Conservation (phyloP, 2,113 vertebrate species). For the Engystomops pustulosus region DNA sequence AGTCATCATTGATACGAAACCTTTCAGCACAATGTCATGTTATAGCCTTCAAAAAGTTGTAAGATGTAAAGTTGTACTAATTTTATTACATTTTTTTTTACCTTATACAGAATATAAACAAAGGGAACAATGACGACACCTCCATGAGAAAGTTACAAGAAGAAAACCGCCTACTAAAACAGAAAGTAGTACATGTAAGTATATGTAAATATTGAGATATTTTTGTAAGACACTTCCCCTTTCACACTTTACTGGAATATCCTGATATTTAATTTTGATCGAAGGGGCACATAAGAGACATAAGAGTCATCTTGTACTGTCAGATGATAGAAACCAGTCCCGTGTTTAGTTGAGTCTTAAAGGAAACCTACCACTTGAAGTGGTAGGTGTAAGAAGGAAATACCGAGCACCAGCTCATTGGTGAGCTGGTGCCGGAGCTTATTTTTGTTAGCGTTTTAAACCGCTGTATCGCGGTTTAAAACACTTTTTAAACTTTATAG, state of each 20-base stretch:
- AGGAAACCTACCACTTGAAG: no score
- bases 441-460: no score
- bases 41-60: no score
- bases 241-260: constrained; percentile 42
- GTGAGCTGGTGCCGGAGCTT: no score
- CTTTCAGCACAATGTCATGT: no score
- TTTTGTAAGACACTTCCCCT: constrained; percentile 37
- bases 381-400: no score
- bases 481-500: no score
- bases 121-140: constrained; percentile 66
- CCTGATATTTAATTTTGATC: constrained; percentile 26
- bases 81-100: no score
- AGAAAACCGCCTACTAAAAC: constrained; percentile 85
- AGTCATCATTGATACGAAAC: no score
- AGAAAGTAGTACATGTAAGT: constrained; percentile 88
- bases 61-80: neutral
- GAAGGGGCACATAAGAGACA: neutral
- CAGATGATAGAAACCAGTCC: neutral
- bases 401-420: no score
- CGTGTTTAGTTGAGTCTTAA: neutral
- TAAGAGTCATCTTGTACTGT: neutral
- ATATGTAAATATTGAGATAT: constrained; percentile 30
- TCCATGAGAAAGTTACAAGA: constrained; percentile 76
- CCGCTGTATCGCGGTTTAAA: no score
- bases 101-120: constrained; percentile 37